Evolutionary conservation across 1,140 invertebrate species (phyloP).

Genomic region (Drosophila repletoides): DNA sequence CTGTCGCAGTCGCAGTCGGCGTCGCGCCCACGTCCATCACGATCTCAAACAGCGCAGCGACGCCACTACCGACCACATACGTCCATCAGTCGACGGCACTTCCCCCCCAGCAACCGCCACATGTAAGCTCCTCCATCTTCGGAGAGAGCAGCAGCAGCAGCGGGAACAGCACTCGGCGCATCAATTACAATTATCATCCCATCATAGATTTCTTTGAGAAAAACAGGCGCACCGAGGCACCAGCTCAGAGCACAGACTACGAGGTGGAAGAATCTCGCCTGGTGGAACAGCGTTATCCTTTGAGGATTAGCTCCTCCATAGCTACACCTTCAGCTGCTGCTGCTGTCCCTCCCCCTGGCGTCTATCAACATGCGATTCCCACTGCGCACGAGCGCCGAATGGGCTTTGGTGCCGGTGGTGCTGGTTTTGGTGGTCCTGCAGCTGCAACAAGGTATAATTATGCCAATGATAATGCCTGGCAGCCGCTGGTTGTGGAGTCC

Average conservation of each 20-base stretch:
- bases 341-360: constrained; percentile 28
- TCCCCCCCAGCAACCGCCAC: constrained; percentile 52
- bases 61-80: constrained; percentile 57
- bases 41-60: constrained; percentile 43
- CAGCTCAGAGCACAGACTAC: constrained; percentile 19
- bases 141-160: constrained; percentile 15
- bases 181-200: constrained; percentile 93
- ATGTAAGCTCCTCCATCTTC: constrained; percentile 64
- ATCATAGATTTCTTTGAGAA: constrained; percentile 91
- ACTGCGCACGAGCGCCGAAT: constrained; percentile 66
- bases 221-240: constrained; percentile 41
- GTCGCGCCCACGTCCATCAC: no score
- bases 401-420: constrained; percentile 58
- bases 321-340: constrained; percentile 8
- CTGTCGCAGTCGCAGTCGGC: constrained; percentile 10
- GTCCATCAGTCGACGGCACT: constrained; percentile 56
- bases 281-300: constrained; percentile 51
- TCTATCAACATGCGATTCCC: constrained; percentile 50
- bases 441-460: constrained; percentile 46
- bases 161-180: constrained; percentile 82
- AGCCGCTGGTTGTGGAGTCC: constrained; percentile 64
- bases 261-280: constrained; percentile 41
- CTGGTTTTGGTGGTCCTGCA: constrained; percentile 33
- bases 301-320: not conserved
- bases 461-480: constrained; percentile 71